Conservation (phyloP, 2,888 invertebrate species). For the Noctua pronuba region DNA sequence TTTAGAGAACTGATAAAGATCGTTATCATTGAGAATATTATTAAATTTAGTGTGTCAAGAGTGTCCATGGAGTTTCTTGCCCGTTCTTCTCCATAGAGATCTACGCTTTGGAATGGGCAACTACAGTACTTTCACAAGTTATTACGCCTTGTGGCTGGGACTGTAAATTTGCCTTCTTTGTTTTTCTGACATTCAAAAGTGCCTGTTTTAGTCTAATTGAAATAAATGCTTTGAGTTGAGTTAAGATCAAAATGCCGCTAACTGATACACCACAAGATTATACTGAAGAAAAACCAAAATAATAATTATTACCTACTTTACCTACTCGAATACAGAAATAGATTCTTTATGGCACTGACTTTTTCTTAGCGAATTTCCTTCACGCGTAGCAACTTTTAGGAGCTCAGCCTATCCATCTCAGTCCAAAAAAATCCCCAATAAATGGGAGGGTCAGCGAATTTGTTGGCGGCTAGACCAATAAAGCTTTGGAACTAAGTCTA, state of each 20-base stretch:
- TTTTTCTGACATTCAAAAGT: no score
- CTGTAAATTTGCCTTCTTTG: no score
- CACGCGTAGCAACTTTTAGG: slow-evolving; percentile 28
- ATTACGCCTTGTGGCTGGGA: no score
- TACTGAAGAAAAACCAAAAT: background rate
- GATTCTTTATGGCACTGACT: slow-evolving; percentile 16
- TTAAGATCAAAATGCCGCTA: no score
- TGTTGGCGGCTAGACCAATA: slow-evolving; percentile 65
- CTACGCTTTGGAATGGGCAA: no score
- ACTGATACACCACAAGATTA: background rate
- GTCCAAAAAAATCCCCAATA: slow-evolving; percentile 57
- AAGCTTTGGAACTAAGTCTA: slow-evolving; percentile 63
- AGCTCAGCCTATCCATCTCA: slow-evolving; percentile 53
- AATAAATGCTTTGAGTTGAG: no score
- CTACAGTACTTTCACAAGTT: no score
- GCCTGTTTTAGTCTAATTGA: no score
- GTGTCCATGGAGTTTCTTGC: no score
- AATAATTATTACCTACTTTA: background rate
- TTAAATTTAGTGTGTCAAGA: background rate
- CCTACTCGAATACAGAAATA: background rate
- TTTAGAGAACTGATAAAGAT: background rate
- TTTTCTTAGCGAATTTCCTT: slow-evolving; percentile 26
- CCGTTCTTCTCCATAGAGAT: no score
- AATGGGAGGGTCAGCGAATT: slow-evolving; percentile 67
- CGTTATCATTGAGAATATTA: background rate